A percentile compares a stretch with the other conserved stretches of the same genome.
These are phyloP conservation scores for Tromatobia lineatoria DNA, from an alignment of 2,888 invertebrate species.

Conservation along the genomic window DNA sequence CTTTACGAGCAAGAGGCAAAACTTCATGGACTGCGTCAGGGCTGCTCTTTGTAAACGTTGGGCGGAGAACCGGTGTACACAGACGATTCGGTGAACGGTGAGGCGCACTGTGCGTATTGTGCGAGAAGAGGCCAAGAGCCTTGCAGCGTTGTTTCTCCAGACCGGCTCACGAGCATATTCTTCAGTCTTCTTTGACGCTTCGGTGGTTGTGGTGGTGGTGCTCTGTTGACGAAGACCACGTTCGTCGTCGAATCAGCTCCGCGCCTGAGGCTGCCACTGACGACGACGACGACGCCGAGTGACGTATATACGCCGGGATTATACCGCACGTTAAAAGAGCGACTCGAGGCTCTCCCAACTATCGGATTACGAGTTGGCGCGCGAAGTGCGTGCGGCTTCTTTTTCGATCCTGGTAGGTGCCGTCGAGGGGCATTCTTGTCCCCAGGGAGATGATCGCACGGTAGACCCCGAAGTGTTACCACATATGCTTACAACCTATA, in stretches of 20 bases:
- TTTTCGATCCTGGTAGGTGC: slow-evolving; percentile 20
- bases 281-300: slow-evolving; percentile 31
- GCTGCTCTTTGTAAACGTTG: slow-evolving; percentile 6
- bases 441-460: not conserved
- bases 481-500: not conserved
- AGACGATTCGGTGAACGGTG: not conserved
- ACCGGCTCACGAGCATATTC: not conserved
- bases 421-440: not conserved
- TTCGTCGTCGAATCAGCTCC: slow-evolving; percentile 6
- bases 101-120: not conserved
- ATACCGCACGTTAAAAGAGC: slow-evolving; percentile 32
- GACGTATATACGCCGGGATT: slow-evolving; percentile 33
- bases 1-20: slow-evolving; percentile 32
- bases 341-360: slow-evolving; percentile 45
- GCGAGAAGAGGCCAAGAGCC: slow-evolving; percentile 6
- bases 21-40: slow-evolving; percentile 15
- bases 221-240: slow-evolving; percentile 13
- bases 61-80: slow-evolving; percentile 8
- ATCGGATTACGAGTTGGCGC: slow-evolving; percentile 66
- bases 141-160: slow-evolving; percentile 6
- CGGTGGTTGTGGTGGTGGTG: slow-evolving; percentile 7
- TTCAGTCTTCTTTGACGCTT: slow-evolving; percentile 14
- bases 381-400: slow-evolving; percentile 61
- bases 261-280: slow-evolving; percentile 6
- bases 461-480: not conserved